Conservation (phyloP, 2,797 vertebrate genomes). For the Thalassophryne amazonica region DNA sequence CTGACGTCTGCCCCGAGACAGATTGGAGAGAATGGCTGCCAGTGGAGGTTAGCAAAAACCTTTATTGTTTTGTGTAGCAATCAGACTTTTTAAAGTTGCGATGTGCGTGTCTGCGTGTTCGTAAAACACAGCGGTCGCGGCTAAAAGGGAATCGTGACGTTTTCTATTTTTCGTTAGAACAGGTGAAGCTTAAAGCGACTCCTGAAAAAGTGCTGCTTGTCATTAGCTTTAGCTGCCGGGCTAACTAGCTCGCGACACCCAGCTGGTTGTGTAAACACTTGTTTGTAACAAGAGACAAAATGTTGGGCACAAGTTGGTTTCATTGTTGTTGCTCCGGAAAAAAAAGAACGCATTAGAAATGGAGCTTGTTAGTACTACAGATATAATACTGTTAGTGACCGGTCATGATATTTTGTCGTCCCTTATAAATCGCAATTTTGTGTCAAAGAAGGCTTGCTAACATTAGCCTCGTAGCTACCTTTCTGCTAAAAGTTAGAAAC, state of each 20-base stretch:
- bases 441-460: conserved; percentile 54
- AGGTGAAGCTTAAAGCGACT: conserved; percentile 44
- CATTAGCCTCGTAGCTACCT: conserved; percentile 53
- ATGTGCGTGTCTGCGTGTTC: not conserved
- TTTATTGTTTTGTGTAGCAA: conserved; percentile 59
- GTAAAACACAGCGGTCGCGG: not conserved
- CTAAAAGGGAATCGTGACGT: conserved; percentile 13
- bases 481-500: conserved; percentile 64
- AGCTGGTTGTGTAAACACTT: conserved; percentile 76
- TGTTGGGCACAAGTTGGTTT: conserved; percentile 11
- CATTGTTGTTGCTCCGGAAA: not conserved
- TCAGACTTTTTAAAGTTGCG: conserved; percentile 43
- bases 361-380: accelerated
- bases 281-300: conserved; percentile 48
- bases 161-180: conserved; percentile 7
- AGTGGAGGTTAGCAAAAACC: conserved; percentile 81
- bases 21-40: conserved; percentile 87
- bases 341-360: accelerated
- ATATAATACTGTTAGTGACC: not conserved
- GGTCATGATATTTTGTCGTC: conserved; percentile 16
- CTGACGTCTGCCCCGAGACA: conserved; percentile 76
- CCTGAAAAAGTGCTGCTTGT: conserved; percentile 54
- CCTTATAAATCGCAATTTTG: conserved; percentile 40
- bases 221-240: conserved; percentile 51
- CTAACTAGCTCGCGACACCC: conserved; percentile 55